These are phyloP conservation scores for Alcedo quadribrachys DNA, from an alignment of 2,797 vertebrate genomes.

Conservation along the genomic window DNA sequence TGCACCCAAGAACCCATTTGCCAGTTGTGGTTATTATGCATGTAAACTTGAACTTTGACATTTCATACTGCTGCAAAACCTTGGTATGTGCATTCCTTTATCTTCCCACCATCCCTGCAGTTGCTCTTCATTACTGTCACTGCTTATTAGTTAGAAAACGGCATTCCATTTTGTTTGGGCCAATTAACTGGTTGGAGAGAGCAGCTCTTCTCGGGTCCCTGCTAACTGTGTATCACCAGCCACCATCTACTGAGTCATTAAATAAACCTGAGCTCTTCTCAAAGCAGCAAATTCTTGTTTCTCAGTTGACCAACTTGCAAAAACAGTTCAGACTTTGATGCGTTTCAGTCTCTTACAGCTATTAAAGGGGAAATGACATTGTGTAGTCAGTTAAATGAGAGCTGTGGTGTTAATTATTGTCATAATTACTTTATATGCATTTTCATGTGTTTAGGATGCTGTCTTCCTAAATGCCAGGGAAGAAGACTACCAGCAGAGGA, in stretches of 20 bases:
- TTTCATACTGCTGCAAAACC: conserved; percentile 6
- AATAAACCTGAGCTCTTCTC: conserved; percentile 11
- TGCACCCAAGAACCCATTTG: background rate
- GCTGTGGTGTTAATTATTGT: background rate
- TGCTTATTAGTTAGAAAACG: conserved; percentile 36
- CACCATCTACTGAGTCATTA: background rate
- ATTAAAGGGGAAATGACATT: background rate
- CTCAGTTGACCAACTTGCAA: background rate
- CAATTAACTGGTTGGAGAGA: conserved; percentile 39
- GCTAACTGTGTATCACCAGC: background rate
- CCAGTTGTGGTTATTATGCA: background rate
- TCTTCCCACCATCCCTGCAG: conserved; percentile 31
- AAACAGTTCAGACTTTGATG: conserved; percentile 2
- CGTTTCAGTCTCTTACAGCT: background rate
- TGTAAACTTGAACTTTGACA: conserved; percentile 54
- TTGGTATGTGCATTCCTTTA: conserved; percentile 54
- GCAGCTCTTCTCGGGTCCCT: background rate
- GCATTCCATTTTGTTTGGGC: conserved; percentile 36
- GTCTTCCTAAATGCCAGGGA: conserved; percentile 22
- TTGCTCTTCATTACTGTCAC: conserved; percentile 56
- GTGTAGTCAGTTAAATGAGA: background rate
- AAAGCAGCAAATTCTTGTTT: conserved; percentile 2
- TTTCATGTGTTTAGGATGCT: conserved; percentile 21
- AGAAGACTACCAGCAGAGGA: conserved; percentile 63
- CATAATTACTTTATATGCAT: background rate